Evolutionary conservation across 2,888 invertebrate species (phyloP).

Genomic region (Monopis laevigella): DNA sequence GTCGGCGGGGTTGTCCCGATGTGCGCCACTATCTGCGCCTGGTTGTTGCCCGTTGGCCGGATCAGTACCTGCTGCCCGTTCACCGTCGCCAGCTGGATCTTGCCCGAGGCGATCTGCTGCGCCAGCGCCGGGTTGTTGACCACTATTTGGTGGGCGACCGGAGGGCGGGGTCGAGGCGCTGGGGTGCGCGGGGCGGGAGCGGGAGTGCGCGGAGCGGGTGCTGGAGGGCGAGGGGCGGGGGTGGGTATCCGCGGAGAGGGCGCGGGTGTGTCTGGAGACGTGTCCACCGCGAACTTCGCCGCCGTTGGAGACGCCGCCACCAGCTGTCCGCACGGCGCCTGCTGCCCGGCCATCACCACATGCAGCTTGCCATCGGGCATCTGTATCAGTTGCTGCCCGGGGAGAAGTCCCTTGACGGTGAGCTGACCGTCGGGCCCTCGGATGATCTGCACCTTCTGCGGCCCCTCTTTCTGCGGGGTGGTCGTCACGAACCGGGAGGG

Average conservation of each 20-base stretch:
- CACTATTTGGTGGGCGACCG: slow-evolving; percentile 73
- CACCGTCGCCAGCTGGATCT: slow-evolving; percentile 84
- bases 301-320: slow-evolving; percentile 40
- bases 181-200: slow-evolving; percentile 24
- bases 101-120: slow-evolving; percentile 84
- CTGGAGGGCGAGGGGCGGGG: slow-evolving; percentile 36
- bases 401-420: slow-evolving; percentile 89
- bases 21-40: slow-evolving; percentile 81
- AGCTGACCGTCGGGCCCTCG: slow-evolving; percentile 91
- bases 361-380: slow-evolving; percentile 94
- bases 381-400: slow-evolving; percentile 92
- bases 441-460: slow-evolving; percentile 89
- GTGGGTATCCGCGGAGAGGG: slow-evolving; percentile 46
- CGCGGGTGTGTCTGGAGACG: slow-evolving; percentile 15
- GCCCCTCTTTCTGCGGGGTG: slow-evolving; percentile 50
- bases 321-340: slow-evolving; percentile 54
- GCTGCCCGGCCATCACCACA: slow-evolving; percentile 76
- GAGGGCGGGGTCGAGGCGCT: slow-evolving; percentile 33
- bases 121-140: slow-evolving; percentile 81
- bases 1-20: slow-evolving; percentile 64
- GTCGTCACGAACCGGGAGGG: slow-evolving; percentile 54
- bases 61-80: slow-evolving; percentile 88
- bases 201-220: slow-evolving; percentile 31
- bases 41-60: slow-evolving; percentile 79
- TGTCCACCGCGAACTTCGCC: slow-evolving; percentile 29